phyloP scores from a whole-genome alignment of 1,140 invertebrate genomes.

The Drosophila baimaii region DNA sequence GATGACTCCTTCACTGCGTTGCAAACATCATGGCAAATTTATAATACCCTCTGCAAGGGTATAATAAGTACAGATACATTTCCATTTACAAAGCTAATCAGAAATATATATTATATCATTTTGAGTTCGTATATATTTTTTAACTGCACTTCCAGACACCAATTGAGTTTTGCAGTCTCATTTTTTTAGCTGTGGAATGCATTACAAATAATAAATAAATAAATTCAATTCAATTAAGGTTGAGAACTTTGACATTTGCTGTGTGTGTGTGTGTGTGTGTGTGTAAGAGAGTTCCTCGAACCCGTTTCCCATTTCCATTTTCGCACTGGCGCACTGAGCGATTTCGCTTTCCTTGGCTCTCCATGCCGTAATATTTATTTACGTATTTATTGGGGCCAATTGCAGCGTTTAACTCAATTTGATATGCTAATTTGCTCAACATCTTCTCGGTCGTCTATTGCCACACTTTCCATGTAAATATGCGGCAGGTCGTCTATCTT shows the following conservation, averaged over 20 bases:
- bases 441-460: conserved; percentile 30
- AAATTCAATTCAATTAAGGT: conserved; percentile 19
- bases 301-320: conserved; percentile 20
- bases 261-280: background rate
- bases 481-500: conserved; percentile 3
- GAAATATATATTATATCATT: background rate
- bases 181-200: conserved; percentile 3
- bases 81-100: background rate
- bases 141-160: background rate
- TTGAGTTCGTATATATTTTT: background rate
- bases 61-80: too few species aligned
- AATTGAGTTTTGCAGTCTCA: background rate
- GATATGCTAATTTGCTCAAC: conserved; percentile 74
- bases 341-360: conserved; percentile 40
- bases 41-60: too few species aligned
- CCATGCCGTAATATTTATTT: conserved; percentile 42
- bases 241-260: conserved; percentile 27
- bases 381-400: conserved; percentile 56
- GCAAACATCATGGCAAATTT: too few species aligned
- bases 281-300: conserved; percentile 13
- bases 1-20: too few species aligned
- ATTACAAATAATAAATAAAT: conserved; percentile 4
- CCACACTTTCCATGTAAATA: conserved; percentile 46
- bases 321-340: conserved; percentile 1
- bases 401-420: conserved; percentile 78